A percentile compares a stretch with the other conserved stretches of the same genome.
Evolutionary conservation across 2,113 vertebrate species (phyloP).

Genomic region (Syngnathoides biaculeatus): DNA sequence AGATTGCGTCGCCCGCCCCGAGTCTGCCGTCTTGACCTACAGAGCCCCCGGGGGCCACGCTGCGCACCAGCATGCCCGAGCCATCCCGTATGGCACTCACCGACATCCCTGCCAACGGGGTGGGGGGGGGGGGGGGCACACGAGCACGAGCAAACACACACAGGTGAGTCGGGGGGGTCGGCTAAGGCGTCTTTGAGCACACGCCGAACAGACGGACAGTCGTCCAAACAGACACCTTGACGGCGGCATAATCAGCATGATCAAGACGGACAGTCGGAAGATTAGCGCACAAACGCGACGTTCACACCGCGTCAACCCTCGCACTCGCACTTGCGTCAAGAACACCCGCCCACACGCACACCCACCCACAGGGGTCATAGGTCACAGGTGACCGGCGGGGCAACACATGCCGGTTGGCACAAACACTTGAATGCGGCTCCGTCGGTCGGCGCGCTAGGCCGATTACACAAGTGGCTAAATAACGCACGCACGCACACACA

Average conservation of each 20-base stretch:
- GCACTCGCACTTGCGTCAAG: slow-evolving; percentile 30
- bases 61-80: slow-evolving; percentile 89
- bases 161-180: slow-evolving; percentile 57
- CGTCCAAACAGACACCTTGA: slow-evolving; percentile 64
- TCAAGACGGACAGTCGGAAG: slow-evolving; percentile 64
- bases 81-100: slow-evolving; percentile 92
- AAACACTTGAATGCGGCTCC: slow-evolving; percentile 53
- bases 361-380: slow-evolving; percentile 29
- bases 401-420: slow-evolving; percentile 44
- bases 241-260: slow-evolving; percentile 61
- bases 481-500: slow-evolving; percentile 39
- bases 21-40: slow-evolving; percentile 90
- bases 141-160: slow-evolving; percentile 27
- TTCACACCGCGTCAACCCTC: slow-evolving; percentile 47
- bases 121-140: no score
- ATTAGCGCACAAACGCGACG: slow-evolving; percentile 64
- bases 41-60: slow-evolving; percentile 87
- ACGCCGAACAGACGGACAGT: slow-evolving; percentile 58
- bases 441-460: slow-evolving; percentile 47
- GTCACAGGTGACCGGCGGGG: slow-evolving; percentile 46
- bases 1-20: slow-evolving; percentile 85
- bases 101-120: slow-evolving; percentile 84
- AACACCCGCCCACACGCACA: slow-evolving; percentile 23
- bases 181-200: slow-evolving; percentile 47
- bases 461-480: slow-evolving; percentile 60